These are phyloP conservation scores for Coenonympha arcania DNA, from an alignment of 2,888 invertebrate species.

Conservation along the genomic window DNA sequence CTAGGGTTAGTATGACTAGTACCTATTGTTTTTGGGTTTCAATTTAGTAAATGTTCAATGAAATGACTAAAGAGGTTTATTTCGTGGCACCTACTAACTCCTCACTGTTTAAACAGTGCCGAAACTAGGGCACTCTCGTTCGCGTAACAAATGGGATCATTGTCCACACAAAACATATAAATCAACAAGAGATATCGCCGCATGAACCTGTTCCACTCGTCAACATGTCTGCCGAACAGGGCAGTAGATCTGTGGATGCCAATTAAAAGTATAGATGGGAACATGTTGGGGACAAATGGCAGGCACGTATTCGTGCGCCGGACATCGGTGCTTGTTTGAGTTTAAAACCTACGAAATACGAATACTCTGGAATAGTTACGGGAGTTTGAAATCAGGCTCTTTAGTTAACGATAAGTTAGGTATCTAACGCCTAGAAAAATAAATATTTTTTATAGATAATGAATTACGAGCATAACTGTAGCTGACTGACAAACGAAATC, in stretches of 20 bases:
- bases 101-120: background rate
- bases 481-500: too few species aligned
- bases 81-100: background rate
- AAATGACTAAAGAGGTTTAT: background rate
- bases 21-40: too few species aligned
- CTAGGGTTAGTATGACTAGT: too few species aligned
- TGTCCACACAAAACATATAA: conserved; percentile 21
- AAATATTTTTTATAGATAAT: too few species aligned
- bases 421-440: too few species aligned
- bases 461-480: too few species aligned
- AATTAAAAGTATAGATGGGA: conserved; percentile 69
- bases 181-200: conserved; percentile 24
- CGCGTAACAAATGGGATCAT: conserved; percentile 7
- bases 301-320: conserved; percentile 38
- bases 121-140: conserved; percentile 4
- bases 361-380: background rate
- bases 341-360: background rate
- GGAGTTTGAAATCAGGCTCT: background rate
- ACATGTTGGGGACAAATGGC: conserved; percentile 54
- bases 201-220: conserved; percentile 45
- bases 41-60: background rate
- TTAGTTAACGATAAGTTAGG: too few species aligned
- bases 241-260: conserved; percentile 57
- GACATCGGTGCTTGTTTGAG: conserved; percentile 24
- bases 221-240: conserved; percentile 50